Percentiles rank a stretch among this genome's conserved stretches.
These are phyloP conservation scores for Pygoscelis antarcticus DNA, from an alignment of 2,113 vertebrate genomes.

Conservation along the genomic window DNA sequence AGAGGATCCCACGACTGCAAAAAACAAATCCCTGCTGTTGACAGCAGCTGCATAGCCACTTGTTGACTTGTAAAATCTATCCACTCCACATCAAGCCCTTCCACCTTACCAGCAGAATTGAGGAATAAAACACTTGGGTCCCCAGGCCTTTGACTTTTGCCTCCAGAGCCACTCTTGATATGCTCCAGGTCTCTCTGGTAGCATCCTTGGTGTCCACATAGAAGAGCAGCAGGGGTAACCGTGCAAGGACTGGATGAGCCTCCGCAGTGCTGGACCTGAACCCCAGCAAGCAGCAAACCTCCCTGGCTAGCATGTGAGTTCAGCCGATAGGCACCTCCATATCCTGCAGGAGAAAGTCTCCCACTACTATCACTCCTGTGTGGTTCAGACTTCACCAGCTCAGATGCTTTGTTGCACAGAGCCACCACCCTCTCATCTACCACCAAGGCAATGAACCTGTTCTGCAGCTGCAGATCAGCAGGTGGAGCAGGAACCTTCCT, in stretches of 20 bases:
- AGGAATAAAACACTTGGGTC: background rate
- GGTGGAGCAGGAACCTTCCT: background rate
- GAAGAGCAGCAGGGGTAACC: background rate
- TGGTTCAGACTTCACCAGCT: background rate
- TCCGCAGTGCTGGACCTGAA: background rate
- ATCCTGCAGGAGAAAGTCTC: background rate
- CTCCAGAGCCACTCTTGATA: background rate
- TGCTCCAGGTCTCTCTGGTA: background rate
- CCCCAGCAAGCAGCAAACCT: background rate
- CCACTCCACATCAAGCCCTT: background rate
- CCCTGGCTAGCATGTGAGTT: background rate
- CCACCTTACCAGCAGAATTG: background rate
- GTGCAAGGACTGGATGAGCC: background rate
- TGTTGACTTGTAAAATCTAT: background rate
- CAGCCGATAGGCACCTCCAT: rapidly evolving
- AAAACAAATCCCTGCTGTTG: background rate
- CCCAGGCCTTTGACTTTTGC: background rate
- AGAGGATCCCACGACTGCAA: background rate
- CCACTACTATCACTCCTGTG: background rate
- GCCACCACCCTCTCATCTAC: background rate
- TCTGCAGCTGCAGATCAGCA: background rate
- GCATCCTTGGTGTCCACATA: background rate
- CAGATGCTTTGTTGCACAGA: background rate
- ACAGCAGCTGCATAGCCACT: background rate
- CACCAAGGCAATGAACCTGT: background rate